Base-by-base conservation (phyloP, 2,113 vertebrate genomes). In the Phyllopteryx taeniolatus region DNA sequence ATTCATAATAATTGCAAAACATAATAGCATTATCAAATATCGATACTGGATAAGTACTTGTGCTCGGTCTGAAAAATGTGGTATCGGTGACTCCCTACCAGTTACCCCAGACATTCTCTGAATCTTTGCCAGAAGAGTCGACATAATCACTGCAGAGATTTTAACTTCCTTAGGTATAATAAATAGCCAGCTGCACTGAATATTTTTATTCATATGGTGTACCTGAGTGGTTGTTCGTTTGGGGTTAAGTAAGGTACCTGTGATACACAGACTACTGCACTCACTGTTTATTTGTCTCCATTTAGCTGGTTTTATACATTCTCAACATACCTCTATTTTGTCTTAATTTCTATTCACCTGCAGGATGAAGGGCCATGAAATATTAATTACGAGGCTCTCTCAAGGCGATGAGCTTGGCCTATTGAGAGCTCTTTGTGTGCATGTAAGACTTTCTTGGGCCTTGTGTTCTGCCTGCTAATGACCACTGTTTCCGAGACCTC, bases 401-500 rank as follows among this genome's bases (percentile, higher is more conserved):
- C 74, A 80, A 68, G 82, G 56, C 62, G 71, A 76, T 88, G 90
- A 83, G 82, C 80, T 75, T 53, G 33, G 83, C 85, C 51, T 88
- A 59, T 85, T 68, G 79, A 87, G 68, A 42, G 81, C 77, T 61
- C 15, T 79, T 56, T 79, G 70, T 73, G 74, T 77, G 77, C 54
- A 42, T 65, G 42, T 76, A 74, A 63, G 63, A 53, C 56, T 81
- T 75, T 77, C 77, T 68, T 43, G 10, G 56, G 49, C 63, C 68
- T 81, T 80, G 80, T 86, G 83, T 83, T 84, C 80, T 82, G 87
- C 87, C 80, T 89, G 73, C 80, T 89, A 89, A 88, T 90, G 78
- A 82, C 79, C 71, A 15, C 67, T 82, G 83, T 87, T 83, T 86
- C 76, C 13, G 13, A 85, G 85, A 90, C 85, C 86, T 83, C 64